Evolutionary conservation across 2,888 invertebrate genomes (phyloP).

Genomic region (Rugalucina vietnamica): DNA sequence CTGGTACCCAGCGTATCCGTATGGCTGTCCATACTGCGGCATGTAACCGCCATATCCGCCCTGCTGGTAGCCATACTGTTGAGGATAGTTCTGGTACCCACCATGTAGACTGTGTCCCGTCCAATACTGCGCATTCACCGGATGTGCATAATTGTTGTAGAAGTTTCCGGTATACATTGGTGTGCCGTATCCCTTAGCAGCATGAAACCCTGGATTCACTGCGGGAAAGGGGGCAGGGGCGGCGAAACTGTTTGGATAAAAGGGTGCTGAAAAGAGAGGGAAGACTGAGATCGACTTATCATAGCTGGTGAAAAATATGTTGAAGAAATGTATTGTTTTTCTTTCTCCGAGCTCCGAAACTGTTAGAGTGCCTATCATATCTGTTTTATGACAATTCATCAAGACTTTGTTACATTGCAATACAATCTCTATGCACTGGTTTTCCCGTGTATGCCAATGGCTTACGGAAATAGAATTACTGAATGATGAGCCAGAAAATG

Average conservation of each 20-base stretch:
- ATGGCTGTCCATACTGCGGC: not conserved
- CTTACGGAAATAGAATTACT: too few species aligned
- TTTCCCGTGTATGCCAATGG: too few species aligned
- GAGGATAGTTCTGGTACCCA: constrained; percentile 28
- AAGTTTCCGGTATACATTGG: not conserved
- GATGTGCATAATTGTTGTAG: not conserved
- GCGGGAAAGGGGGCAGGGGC: not conserved
- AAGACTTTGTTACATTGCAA: too few species aligned
- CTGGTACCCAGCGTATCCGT: not conserved
- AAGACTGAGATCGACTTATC: too few species aligned
- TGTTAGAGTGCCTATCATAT: too few species aligned
- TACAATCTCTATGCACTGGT: too few species aligned
- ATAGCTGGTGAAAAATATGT: too few species aligned
- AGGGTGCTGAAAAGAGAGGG: not conserved
- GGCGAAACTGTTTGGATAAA: not conserved
- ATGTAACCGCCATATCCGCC: not conserved
- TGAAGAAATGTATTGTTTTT: too few species aligned
- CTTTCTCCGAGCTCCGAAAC: too few species aligned
- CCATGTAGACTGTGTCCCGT: constrained; percentile 32
- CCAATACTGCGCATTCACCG: constrained; percentile 45
- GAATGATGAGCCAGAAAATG: too few species aligned
- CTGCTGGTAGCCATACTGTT: constrained; percentile 15
- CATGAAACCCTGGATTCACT: not conserved
- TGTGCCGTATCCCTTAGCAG: constrained; percentile 27
- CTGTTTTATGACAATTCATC: too few species aligned